phyloP scores from a whole-genome alignment of 2,113 vertebrate genomes.

The Gulo gulo region DNA sequence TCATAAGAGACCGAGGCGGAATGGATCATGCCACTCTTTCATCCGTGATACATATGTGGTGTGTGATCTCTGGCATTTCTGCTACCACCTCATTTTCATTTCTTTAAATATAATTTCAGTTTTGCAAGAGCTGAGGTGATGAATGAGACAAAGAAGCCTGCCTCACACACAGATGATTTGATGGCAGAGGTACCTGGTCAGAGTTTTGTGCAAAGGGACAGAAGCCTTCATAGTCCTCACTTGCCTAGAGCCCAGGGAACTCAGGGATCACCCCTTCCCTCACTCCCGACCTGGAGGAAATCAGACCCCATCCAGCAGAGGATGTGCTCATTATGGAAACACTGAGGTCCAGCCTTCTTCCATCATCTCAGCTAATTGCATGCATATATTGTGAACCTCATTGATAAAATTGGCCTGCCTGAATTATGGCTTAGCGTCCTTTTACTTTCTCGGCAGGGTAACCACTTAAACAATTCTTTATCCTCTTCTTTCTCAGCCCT shows the following conservation, averaged over 20 bases:
- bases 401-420: not conserved
- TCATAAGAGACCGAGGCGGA: rapidly evolving
- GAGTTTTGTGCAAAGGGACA: not conserved
- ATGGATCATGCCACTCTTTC: rapidly evolving
- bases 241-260: rapidly evolving
- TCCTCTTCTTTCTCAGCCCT: not conserved
- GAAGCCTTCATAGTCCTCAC: rapidly evolving
- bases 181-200: not conserved
- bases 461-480: not conserved
- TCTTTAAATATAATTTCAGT: not conserved
- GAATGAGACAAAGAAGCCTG: not conserved
- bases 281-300: rapidly evolving
- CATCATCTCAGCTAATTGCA: too few species aligned
- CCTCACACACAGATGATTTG: rapidly evolving
- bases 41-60: rapidly evolving
- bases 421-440: not conserved
- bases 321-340: rapidly evolving
- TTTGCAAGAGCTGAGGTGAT: not conserved
- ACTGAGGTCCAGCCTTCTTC: not conserved
- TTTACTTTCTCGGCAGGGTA: not conserved
- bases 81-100: not conserved
- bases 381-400: not conserved
- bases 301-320: rapidly evolving
- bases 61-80: not conserved
- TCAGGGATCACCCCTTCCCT: rapidly evolving